Evolutionary conservation across 2,888 invertebrate genomes (phyloP), one percentile per base, ranked within the genome.

Genomic region (Tanytarsus gracilentus): DNA sequence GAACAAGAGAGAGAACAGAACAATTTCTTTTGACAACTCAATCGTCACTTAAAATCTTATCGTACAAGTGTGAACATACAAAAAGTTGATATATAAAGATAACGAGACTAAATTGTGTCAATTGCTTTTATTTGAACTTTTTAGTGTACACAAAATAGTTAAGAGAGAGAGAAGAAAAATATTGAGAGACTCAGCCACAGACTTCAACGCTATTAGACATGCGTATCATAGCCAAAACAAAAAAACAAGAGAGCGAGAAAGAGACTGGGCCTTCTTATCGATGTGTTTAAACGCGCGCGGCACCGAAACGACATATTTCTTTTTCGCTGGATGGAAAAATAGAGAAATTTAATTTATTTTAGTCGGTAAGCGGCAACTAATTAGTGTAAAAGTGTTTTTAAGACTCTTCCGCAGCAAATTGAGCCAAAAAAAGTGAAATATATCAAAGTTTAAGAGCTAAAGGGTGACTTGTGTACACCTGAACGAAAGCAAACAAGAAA

Each of bases 171-270:
- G 3, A 39, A 21, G 23, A 21, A 44, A 5, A 33, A 33, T 11
- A 33, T 4, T 18, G 21, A 21, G 44, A 44, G 21, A 23, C n/a
- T n/a, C n/a, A n/a, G n/a, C n/a, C n/a, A n/a, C n/a, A n/a, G n/a
- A n/a, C n/a, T n/a, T n/a, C n/a, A n/a, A n/a, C 21, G 44, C 18
- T 23, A 44, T 8, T 21, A 44, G 44, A 48, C 58, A 58, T 58
- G 58, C 58, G 58, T 58, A 58, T 58, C 58, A 29, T 18, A 44
- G 58, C 48, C 58, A 58, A 58, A 58, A 58, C 58, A 58, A 40
- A 14, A n/a, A 40, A 3, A 14, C 16, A 40, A 55, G 39, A 51
- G 52, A 40, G 48, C 48, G 11, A 26, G 29, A 29, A 25, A 21
- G 44, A 44, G 44, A 44, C 44, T 23, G 44, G 21, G 26, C 11